phyloP scores from a whole-genome alignment of 2,888 invertebrate species.

The Ferrisia virgata region DNA sequence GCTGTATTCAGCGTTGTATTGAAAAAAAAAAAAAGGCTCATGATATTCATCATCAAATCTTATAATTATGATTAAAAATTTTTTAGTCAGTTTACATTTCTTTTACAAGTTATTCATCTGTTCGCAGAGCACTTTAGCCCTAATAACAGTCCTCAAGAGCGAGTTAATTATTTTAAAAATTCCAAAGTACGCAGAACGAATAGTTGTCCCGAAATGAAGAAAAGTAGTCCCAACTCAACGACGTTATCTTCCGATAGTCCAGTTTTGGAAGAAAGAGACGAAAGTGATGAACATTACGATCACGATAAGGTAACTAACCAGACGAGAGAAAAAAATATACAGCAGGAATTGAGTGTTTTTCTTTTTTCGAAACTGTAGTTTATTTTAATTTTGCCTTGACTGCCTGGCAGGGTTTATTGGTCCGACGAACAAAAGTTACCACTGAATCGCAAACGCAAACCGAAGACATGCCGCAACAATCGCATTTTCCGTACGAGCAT shows the following conservation, averaged over 20 bases:
- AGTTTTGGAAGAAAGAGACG: slow-evolving; percentile 46
- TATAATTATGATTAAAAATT: too few relatives aligned
- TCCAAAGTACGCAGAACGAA: slow-evolving; percentile 61
- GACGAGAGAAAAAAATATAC: too few relatives aligned
- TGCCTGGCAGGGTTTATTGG: too few relatives aligned
- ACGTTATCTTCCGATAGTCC: background rate
- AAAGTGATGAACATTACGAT: slow-evolving; percentile 43
- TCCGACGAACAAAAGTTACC: background rate
- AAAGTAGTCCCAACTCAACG: slow-evolving; percentile 49
- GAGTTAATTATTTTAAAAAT: slow-evolving; percentile 48
- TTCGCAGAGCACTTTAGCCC: slow-evolving; percentile 50
- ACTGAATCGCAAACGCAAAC: slow-evolving; percentile 69
- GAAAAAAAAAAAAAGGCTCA: too few relatives aligned
- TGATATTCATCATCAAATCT: too few relatives aligned
- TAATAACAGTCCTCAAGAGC: slow-evolving; percentile 56
- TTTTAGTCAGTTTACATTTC: too few relatives aligned
- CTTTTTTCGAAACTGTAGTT: too few relatives aligned
- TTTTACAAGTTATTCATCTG: too few relatives aligned
- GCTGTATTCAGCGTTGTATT: too few relatives aligned
- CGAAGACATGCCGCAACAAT: slow-evolving; percentile 59
- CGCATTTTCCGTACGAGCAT: slow-evolving; percentile 64
- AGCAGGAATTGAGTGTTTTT: background rate
- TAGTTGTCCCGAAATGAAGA: slow-evolving; percentile 65
- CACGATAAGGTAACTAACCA: background rate
- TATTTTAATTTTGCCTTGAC: too few relatives aligned